These are phyloP conservation scores for Sebastes vulpes DNA, from an alignment of 2,797 vertebrate genomes.

Conservation along the genomic window DNA sequence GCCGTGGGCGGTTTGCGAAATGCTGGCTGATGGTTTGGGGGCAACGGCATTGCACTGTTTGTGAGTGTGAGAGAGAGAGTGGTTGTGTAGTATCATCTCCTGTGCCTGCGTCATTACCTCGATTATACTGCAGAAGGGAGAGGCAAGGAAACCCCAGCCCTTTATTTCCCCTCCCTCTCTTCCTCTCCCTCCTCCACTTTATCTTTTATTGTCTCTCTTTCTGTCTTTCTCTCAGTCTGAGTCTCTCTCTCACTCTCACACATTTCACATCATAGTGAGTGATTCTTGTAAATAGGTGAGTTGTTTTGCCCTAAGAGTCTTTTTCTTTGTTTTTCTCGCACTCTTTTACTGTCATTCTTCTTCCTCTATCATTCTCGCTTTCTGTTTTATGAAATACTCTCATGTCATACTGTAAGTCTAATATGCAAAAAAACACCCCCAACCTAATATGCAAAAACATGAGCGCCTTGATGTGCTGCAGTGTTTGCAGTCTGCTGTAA, in stretches of 20 bases:
- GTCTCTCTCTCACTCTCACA: background rate
- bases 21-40: constrained; percentile 44
- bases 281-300: constrained; percentile 47
- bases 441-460: background rate
- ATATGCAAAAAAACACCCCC: background rate
- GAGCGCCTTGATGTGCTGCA: background rate
- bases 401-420: background rate
- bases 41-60: constrained; percentile 23
- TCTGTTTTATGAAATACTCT: constrained; percentile 19
- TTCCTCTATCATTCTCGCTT: background rate
- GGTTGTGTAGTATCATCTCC: constrained; percentile 18
- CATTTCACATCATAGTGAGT: constrained; percentile 29
- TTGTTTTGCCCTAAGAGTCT: background rate
- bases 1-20: constrained; percentile 62
- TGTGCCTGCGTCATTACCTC: constrained; percentile 66
- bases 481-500: constrained; percentile 20
- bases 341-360: background rate
- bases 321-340: background rate
- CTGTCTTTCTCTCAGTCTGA: constrained; percentile 25
- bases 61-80: constrained; percentile 4
- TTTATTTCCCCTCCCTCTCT: constrained; percentile 46
- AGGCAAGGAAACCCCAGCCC: constrained; percentile 66
- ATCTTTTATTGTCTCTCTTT: constrained; percentile 26
- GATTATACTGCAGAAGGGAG: constrained; percentile 56
- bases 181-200: constrained; percentile 35